These are phyloP conservation scores for Eupristina koningsbergeri DNA, from an alignment of 1,140 invertebrate species.

Conservation along the genomic window DNA sequence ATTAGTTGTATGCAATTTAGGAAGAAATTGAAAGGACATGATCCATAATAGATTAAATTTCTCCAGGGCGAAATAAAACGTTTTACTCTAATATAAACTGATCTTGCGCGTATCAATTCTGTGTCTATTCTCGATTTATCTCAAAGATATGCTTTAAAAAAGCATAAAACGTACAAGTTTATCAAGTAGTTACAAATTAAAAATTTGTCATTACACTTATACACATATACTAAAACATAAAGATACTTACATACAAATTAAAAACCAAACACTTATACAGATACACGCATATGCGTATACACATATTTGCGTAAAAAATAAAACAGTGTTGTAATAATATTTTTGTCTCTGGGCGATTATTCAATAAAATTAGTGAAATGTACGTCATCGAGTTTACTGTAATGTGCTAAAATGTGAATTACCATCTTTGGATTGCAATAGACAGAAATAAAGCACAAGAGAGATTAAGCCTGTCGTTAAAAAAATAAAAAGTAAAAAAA, in stretches of 20 bases:
- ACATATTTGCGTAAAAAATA: not conserved
- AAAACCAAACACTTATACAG: not conserved
- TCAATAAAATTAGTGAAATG: conserved; percentile 48
- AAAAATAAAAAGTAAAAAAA: conserved; percentile 25
- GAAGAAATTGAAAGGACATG: conserved; percentile 28
- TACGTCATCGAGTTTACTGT: conserved; percentile 36
- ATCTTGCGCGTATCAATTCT: conserved; percentile 47
- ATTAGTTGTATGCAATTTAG: conserved; percentile 47
- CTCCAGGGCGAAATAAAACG: conserved; percentile 8
- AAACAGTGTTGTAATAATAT: conserved; percentile 38
- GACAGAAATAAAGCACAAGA: conserved; percentile 43
- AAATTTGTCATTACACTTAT: conserved; percentile 22
- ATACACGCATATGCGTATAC: not conserved
- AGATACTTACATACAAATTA: not conserved
- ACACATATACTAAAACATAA: not conserved
- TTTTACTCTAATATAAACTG: conserved; percentile 14
- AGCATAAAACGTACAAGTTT: conserved; percentile 34
- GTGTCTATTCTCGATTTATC: conserved; percentile 46
- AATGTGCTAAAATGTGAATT: conserved; percentile 43
- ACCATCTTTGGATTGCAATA: conserved; percentile 47
- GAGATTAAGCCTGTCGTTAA: conserved; percentile 51
- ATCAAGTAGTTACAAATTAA: conserved; percentile 38
- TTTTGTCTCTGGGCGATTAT: conserved; percentile 30
- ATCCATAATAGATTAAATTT: conserved; percentile 34
- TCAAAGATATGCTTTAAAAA: conserved; percentile 39